phyloP scores from a whole-genome alignment of 2,888 invertebrate genomes.

The Hesperia comma region DNA sequence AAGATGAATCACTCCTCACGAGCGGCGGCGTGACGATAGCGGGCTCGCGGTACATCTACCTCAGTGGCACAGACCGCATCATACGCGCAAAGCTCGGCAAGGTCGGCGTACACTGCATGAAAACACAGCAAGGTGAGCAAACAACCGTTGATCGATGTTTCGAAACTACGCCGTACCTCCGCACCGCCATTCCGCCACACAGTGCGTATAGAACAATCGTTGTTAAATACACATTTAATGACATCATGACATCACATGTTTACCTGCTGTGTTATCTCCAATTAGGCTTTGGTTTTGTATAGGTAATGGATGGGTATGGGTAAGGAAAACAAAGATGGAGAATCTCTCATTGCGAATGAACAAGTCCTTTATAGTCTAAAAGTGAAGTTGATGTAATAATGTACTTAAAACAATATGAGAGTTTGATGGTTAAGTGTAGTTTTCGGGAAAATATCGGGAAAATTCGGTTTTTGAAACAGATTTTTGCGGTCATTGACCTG shows the following conservation, averaged over 20 bases:
- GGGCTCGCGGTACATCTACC: slow-evolving; percentile 96
- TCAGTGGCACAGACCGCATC: slow-evolving; percentile 96
- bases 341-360: no score
- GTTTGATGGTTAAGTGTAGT: no score
- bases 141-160: slow-evolving; percentile 35
- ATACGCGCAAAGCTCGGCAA: slow-evolving; percentile 97
- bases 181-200: neutral
- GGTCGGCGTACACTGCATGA: slow-evolving; percentile 98
- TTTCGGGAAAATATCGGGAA: no score
- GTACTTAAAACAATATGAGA: no score
- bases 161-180: neutral
- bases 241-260: neutral
- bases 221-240: neutral
- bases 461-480: no score
- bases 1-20: slow-evolving; percentile 94
- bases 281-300: no score
- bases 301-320: no score
- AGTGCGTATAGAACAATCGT: neutral
- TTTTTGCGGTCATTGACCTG: no score
- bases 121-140: slow-evolving; percentile 93
- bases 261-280: neutral
- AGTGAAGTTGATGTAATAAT: no score
- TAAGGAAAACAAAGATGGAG: no score
- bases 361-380: no score
- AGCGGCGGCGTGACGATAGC: slow-evolving; percentile 96